phyloP scores from a whole-genome alignment of 2,888 invertebrate genomes.

The Anaspis maculata region DNA sequence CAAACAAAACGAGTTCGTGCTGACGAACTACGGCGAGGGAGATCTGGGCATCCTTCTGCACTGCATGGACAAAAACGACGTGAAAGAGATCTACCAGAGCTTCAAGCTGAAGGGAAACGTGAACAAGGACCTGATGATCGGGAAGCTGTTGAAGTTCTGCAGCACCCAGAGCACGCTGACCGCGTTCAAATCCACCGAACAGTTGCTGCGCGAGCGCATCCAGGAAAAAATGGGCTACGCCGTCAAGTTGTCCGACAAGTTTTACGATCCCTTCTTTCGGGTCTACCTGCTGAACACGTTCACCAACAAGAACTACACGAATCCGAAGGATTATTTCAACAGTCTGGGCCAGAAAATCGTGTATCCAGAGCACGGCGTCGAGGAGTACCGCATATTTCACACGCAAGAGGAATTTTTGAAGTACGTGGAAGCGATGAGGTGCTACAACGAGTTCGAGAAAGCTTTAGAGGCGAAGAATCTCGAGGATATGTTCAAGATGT shows the following conservation, averaged over 20 bases:
- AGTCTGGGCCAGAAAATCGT: constrained; percentile 17
- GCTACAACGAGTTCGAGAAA: constrained; percentile 10
- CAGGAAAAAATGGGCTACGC: constrained; percentile 25
- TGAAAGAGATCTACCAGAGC: constrained; percentile 15
- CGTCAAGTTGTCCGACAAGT: constrained; percentile 23
- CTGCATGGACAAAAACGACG: constrained; percentile 12
- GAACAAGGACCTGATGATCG: constrained; percentile 8
- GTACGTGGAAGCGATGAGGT: constrained; percentile 17
- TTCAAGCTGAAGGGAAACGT: constrained; percentile 2
- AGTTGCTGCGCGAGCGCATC: constrained; percentile 24
- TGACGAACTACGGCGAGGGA: constrained; percentile 18
- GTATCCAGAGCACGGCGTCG: constrained; percentile 23
- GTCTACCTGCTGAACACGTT: constrained; percentile 29
- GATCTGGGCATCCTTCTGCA: constrained; percentile 14
- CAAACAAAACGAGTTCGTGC: constrained; percentile 15
- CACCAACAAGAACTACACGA: constrained; percentile 22
- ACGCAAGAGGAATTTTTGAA: constrained; percentile 23
- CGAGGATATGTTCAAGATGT: neutral
- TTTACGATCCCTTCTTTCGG: constrained; percentile 23
- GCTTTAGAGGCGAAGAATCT: constrained; percentile 7
- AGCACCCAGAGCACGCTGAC: constrained; percentile 27
- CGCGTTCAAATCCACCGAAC: constrained; percentile 20
- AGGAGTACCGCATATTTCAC: constrained; percentile 25
- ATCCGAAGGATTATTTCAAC: constrained; percentile 24
- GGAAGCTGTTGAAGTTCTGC: constrained; percentile 20